phyloP scores from a whole-genome alignment of 2,797 vertebrate species.

The Onychomys torridus region DNA sequence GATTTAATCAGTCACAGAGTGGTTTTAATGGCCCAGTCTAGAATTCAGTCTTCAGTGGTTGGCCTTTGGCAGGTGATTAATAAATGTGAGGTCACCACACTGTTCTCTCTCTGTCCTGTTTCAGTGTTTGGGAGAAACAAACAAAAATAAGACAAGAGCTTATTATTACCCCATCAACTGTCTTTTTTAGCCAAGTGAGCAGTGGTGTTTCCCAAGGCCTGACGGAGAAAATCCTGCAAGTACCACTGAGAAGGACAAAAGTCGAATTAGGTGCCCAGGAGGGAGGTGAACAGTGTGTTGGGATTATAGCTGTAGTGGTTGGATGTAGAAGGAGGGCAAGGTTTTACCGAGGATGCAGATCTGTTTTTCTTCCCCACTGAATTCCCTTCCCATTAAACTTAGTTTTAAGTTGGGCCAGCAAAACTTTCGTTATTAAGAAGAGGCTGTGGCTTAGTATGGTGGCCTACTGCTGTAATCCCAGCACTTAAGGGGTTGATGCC shows the following conservation, averaged over 20 bases:
- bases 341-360: conserved; percentile 13
- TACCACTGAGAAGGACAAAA: background rate
- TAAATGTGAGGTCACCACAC: background rate
- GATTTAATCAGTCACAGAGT: conserved; percentile 3
- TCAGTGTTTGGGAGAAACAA: no score
- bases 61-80: conserved; percentile 9
- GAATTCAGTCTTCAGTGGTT: conserved; percentile 12
- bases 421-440: conserved; percentile 59
- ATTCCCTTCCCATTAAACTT: conserved; percentile 50
- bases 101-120: background rate
- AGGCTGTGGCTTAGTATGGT: background rate
- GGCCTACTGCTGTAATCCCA: background rate
- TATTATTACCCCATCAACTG: background rate
- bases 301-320: conserved; percentile 17
- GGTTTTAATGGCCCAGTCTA: conserved; percentile 5
- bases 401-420: conserved; percentile 19
- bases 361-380: conserved; percentile 36
- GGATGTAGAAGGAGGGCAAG: conserved; percentile 10
- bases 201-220: background rate
- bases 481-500: background rate
- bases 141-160: background rate
- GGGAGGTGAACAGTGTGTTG: background rate
- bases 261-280: background rate
- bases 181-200: background rate
- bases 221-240: background rate